phyloP scores from a whole-genome alignment of 2,888 invertebrate genomes.

The Cosmia trapezina region DNA sequence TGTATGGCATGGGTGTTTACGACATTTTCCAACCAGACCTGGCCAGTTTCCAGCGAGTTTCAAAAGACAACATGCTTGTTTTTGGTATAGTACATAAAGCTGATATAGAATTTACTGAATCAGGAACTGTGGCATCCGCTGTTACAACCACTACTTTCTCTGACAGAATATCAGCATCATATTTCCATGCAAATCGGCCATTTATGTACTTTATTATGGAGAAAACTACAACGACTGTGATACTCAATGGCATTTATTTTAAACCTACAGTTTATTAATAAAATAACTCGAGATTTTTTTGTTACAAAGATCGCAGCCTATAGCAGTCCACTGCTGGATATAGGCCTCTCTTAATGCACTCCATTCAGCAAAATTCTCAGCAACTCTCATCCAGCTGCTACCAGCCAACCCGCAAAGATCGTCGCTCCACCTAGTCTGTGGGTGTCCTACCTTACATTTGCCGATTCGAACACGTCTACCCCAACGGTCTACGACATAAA shows the following conservation, averaged over 20 bases:
- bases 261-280: slow-evolving; percentile 82
- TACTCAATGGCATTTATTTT: slow-evolving; percentile 92
- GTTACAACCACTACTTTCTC: slow-evolving; percentile 87
- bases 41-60: slow-evolving; percentile 91
- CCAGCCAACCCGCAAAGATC: no score
- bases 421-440: not conserved
- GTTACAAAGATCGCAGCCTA: not conserved
- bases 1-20: slow-evolving; percentile 92
- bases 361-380: no score
- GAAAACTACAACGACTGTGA: slow-evolving; percentile 90
- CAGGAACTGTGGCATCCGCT: slow-evolving; percentile 93
- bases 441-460: no score
- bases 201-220: slow-evolving; percentile 93
- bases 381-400: not conserved
- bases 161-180: slow-evolving; percentile 91
- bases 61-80: slow-evolving; percentile 89
- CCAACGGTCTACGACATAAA: not conserved
- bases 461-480: no score
- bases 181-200: slow-evolving; percentile 92
- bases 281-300: slow-evolving; percentile 41
- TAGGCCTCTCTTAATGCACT: no score
- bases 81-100: slow-evolving; percentile 93
- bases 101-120: slow-evolving; percentile 93
- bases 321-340: no score
- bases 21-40: slow-evolving; percentile 91